Evolutionary conservation across 2,797 vertebrate species (phyloP).

Genomic region (Remorina albescens): DNA sequence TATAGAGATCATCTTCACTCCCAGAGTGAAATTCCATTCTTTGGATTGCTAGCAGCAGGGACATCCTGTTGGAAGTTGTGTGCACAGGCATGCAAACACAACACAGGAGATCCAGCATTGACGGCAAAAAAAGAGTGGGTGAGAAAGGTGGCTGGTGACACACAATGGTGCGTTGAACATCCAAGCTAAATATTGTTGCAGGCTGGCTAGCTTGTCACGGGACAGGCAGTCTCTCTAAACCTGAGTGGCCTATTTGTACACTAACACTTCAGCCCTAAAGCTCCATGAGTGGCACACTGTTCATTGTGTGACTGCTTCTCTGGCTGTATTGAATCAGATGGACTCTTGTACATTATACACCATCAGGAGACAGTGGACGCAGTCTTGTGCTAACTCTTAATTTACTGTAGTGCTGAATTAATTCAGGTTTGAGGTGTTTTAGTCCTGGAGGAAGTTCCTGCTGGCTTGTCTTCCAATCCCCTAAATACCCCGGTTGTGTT

Average conservation of each 20-base stretch:
- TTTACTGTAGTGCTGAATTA: constrained; percentile 32
- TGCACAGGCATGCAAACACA: constrained; percentile 25
- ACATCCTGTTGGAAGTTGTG: constrained; percentile 38
- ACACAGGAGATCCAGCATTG: constrained; percentile 5
- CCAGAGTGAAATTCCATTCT: constrained; percentile 35
- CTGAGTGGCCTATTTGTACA: constrained; percentile 9
- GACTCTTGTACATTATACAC: constrained; percentile 2
- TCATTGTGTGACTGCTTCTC: constrained; percentile 11
- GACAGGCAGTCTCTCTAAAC: constrained; percentile 1
- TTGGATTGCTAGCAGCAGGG: constrained; percentile 23
- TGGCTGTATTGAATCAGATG: constrained; percentile 17
- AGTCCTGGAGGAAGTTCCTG: constrained; percentile 60
- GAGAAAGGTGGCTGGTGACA: background rate
- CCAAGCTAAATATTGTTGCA: constrained; percentile 47
- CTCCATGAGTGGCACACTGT: constrained; percentile 6
- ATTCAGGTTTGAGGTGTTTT: constrained; percentile 38
- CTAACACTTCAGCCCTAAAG: background rate
- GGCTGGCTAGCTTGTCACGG: background rate
- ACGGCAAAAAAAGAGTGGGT: background rate
- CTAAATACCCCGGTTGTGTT: constrained; percentile 43
- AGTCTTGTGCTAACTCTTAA: constrained; percentile 23
- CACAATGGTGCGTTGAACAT: constrained; percentile 3
- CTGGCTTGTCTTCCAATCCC: constrained; percentile 47
- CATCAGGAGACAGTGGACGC: background rate
- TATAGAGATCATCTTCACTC: constrained; percentile 5